These are phyloP conservation scores for Lasioglossum figueresi DNA, from an alignment of 2,888 invertebrate species.

Conservation along the genomic window DNA sequence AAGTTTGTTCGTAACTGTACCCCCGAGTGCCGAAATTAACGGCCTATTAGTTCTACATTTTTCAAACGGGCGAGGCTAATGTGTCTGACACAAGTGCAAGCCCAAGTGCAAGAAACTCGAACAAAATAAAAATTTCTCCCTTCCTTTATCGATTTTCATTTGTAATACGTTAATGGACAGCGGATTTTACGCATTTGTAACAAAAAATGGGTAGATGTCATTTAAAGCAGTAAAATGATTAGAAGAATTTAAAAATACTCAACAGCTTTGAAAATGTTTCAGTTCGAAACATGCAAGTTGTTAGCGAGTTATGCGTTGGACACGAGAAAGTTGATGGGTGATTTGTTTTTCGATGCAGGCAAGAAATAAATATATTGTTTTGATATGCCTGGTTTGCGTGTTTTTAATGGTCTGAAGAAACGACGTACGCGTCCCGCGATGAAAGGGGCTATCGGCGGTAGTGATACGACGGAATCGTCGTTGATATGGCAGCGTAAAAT, in stretches of 20 bases:
- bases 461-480: slow-evolving; percentile 55
- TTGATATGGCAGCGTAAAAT: slow-evolving; percentile 48
- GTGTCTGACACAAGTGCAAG: background rate
- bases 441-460: slow-evolving; percentile 36
- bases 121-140: too few species aligned
- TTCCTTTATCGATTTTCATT: too few species aligned
- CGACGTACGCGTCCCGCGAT: slow-evolving; percentile 25
- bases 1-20: slow-evolving; percentile 51
- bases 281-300: background rate
- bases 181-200: too few species aligned
- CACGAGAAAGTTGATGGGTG: background rate
- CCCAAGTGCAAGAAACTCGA: too few species aligned
- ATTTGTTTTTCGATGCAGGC: background rate
- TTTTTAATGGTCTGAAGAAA: background rate
- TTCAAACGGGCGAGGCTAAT: background rate
- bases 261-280: too few species aligned
- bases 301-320: background rate
- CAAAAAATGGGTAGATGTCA: too few species aligned
- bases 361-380: background rate
- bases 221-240: too few species aligned
- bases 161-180: too few species aligned
- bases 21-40: slow-evolving; percentile 55
- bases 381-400: background rate
- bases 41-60: slow-evolving; percentile 21
- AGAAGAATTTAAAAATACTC: too few species aligned